Base-by-base conservation (phyloP, 2,888 invertebrate species). In the Nephrocerus scutellatus region DNA sequence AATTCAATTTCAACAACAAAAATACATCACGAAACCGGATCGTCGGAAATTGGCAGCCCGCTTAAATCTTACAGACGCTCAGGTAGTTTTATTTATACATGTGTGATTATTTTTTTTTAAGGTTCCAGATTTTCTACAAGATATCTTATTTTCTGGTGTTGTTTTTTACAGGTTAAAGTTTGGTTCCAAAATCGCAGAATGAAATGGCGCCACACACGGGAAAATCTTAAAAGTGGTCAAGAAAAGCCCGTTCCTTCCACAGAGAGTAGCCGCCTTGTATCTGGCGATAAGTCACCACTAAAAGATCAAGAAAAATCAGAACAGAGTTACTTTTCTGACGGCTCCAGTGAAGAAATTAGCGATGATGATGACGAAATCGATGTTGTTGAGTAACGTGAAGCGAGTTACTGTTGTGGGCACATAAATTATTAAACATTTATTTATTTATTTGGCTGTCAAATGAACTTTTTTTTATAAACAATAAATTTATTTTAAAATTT, bases 21-120 rank as follows among this genome's bases (percentile, higher is more conserved):
- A 93, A 64, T 95, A 95, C 61, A 93, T 95, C 46, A 93, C 92
- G 1, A 95, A 93, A 63, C 93, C 92, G 0, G 93, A 95, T 59
- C 73, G 93, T 60, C 72, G 92, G 52, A 91, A 92, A 65, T 69
- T 95, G 43, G 93, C 93, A 0, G 90, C 90, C 5, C 86, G 90
- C 9, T 70, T 95, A 20, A 92, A 92, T 36, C 77, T 93, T 7
- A 92, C 92, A 1, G 93, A 93, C 71, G 92, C 92, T 5, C 92
- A 92, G 78, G 89, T 88, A 59, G 51, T 54, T 28, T n/a, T 12
- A 14, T 21, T 20, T 14, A 6, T 14, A 37, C 8, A 28, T 15
- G 12, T 19, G 5, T 4, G 19, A 23, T 18, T 6, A 12, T 14
- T 4, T 18, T 7, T 21, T 20, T 7, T 23, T 12, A 20, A 9